Conservation (phyloP, 2,888 invertebrate genomes). For the Aphodius sticticus region DNA sequence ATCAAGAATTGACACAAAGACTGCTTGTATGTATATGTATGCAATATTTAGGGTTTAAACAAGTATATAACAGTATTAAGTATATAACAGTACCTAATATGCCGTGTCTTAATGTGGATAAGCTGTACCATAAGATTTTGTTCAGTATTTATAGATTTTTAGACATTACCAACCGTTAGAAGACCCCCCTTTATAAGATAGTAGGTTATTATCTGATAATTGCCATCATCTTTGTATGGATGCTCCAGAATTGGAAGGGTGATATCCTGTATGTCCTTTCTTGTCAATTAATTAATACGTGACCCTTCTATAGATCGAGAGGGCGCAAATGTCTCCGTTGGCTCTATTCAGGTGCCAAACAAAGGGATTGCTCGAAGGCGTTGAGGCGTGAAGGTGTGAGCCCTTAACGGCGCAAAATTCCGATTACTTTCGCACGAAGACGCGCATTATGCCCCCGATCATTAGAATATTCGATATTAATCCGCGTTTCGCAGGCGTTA, state of each 20-base stretch:
- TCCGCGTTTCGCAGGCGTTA: neutral
- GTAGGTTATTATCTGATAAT: neutral
- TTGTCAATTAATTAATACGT: conserved; percentile 4
- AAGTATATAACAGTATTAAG: too few relatives aligned
- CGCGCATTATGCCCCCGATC: neutral
- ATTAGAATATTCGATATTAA: neutral
- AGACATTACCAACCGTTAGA: too few relatives aligned
- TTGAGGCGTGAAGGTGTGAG: neutral
- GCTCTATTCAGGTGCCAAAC: neutral
- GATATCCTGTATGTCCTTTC: neutral
- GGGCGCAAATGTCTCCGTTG: conserved; percentile 4
- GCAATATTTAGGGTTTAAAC: too few relatives aligned
- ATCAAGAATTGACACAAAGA: too few relatives aligned
- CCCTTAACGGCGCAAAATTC: neutral
- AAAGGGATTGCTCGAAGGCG: neutral
- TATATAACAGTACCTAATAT: too few relatives aligned
- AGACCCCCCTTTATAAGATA: too few relatives aligned
- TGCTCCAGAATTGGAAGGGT: neutral
- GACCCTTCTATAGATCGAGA: neutral
- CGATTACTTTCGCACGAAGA: neutral
- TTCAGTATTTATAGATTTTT: too few relatives aligned
- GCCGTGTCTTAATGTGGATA: too few relatives aligned
- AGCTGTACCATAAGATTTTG: too few relatives aligned
- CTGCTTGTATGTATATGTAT: too few relatives aligned
- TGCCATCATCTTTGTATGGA: neutral